These are phyloP conservation scores for Apodemus agrarius DNA, from an alignment of 2,797 vertebrate genomes.

Conservation along the genomic window DNA sequence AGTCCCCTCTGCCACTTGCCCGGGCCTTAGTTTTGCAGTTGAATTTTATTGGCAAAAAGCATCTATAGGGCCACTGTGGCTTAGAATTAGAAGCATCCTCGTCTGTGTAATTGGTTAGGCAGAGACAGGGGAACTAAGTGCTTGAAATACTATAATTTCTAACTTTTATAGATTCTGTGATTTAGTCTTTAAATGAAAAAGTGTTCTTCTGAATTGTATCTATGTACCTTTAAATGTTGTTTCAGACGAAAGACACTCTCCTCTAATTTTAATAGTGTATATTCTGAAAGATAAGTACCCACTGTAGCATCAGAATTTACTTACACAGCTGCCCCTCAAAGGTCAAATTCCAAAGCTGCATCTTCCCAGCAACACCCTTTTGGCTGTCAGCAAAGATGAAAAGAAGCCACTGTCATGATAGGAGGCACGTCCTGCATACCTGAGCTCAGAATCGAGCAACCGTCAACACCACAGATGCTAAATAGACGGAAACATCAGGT, in stretches of 20 bases:
- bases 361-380: background rate
- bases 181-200: background rate
- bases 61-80: background rate
- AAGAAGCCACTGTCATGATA: background rate
- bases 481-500: background rate
- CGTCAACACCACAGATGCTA: background rate
- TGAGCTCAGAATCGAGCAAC: background rate
- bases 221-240: background rate
- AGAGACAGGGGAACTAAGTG: background rate
- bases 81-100: background rate
- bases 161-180: constrained; percentile 32
- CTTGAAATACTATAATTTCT: background rate
- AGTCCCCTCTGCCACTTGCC: background rate
- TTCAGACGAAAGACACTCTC: constrained; percentile 23
- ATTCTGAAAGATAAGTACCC: background rate
- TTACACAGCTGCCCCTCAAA: constrained; percentile 43
- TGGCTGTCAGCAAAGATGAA: constrained; percentile 4
- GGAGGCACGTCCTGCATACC: background rate
- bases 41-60: constrained; percentile 44
- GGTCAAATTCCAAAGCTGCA: background rate
- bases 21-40: background rate
- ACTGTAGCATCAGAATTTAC: background rate
- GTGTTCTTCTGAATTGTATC: background rate
- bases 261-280: background rate
- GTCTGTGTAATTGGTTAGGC: background rate